These are phyloP conservation scores for Myripristis murdjan DNA, from an alignment of 2,797 vertebrate species.

Conservation along the genomic window DNA sequence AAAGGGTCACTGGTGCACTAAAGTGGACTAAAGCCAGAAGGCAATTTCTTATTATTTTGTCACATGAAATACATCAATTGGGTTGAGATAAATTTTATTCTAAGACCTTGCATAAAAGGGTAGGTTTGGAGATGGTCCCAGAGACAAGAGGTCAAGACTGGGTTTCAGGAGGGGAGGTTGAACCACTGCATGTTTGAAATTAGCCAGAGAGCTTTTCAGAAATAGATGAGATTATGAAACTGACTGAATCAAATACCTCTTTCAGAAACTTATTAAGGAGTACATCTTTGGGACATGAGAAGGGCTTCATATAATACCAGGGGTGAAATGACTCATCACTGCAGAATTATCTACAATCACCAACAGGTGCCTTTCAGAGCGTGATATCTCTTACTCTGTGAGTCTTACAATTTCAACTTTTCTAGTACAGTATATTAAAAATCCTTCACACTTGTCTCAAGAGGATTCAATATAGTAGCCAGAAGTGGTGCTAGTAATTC, in stretches of 20 bases:
- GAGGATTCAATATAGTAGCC: conserved; percentile 5
- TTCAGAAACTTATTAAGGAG: conserved; percentile 12
- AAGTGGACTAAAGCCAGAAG: too few relatives aligned
- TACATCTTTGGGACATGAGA: conserved; percentile 20
- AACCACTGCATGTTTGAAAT: conserved; percentile 9
- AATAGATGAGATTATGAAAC: background rate
- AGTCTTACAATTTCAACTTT: too few relatives aligned
- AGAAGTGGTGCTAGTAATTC: background rate
- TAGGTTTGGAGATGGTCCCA: conserved; percentile 5
- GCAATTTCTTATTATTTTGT: too few relatives aligned
- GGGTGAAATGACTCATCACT: conserved; percentile 39
- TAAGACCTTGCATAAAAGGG: conserved; percentile 33
- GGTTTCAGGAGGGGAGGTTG: conserved; percentile 39
- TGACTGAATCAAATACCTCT: conserved; percentile 31
- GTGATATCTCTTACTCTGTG: background rate
- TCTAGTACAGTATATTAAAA: conserved; percentile 1
- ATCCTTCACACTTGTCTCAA: background rate
- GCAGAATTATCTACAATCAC: conserved; percentile 17
- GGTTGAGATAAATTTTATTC: background rate
- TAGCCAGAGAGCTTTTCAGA: background rate
- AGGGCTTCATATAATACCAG: conserved; percentile 39
- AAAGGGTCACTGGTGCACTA: too few relatives aligned
- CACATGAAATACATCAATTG: too few relatives aligned
- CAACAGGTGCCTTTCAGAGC: conserved; percentile 9
- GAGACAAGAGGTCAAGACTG: conserved; percentile 38